Evolutionary conservation across 2,888 invertebrate species (phyloP), one percentile per base, ranked within the genome.

Genomic region (Sturmia bella): DNA sequence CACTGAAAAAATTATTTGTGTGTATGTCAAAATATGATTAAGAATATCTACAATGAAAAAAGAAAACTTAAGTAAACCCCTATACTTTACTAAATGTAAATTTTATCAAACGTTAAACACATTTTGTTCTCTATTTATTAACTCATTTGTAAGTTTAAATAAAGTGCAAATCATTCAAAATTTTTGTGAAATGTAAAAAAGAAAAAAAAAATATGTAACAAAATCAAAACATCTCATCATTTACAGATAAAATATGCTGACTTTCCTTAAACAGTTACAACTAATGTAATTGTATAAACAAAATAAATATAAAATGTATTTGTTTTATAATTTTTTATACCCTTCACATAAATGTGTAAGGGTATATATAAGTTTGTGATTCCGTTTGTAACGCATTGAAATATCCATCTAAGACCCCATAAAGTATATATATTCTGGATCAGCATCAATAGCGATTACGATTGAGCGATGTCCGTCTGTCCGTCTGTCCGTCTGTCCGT

Each of bases 81-180:
- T 39, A 12, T 39, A 13, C 39, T 2, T 12, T 17, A 17, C 15
- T 15, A 45, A 15, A 45, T 9, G 45, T 17, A 45, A 15, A 15
- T 43, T 45, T 45, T 54, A 54, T 54, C 24, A 43, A 45, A 45
- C 45, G 45, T 45, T 15, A 45, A 45, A 45, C 5, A 45, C n/a
- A 15, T 45, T 19, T 66, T 66, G 52, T 32, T 68, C 45, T 59
- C 61, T 68, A 59, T 59, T 68, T 61, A 56, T 6, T 45, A 45
- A 45, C 11, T 43, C 43, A 27, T 32, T 32, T 32, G 32, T 7
- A 32, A 32, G 32, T 32, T 32, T 7, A 24, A 63, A 68, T 27
- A 50, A 39, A 77, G 27, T 72, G 64, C 57, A 72, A 70, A 66
- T 59, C 68, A 52, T 68, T 13, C 54, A 45, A 68, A 52, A 57